These are phyloP conservation scores for Thyatira batis DNA, from an alignment of 2,888 invertebrate genomes.

Conservation along the genomic window DNA sequence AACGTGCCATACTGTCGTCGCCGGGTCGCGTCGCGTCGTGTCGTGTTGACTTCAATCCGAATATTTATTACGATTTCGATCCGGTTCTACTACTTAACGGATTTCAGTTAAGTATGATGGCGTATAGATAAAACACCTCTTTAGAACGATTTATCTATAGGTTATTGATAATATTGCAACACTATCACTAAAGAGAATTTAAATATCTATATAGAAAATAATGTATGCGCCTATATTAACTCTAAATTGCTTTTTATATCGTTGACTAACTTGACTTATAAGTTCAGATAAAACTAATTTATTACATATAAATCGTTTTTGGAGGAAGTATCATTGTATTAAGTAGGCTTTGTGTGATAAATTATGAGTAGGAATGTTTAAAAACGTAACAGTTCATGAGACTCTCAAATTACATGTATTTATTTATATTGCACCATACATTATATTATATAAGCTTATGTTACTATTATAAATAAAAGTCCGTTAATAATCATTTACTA, in stretches of 20 bases:
- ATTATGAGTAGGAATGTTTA: too few species aligned
- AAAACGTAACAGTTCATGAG: too few species aligned
- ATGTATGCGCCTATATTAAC: too few species aligned
- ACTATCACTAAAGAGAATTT: neutral
- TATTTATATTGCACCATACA: too few species aligned
- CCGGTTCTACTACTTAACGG: neutral
- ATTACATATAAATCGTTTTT: too few species aligned
- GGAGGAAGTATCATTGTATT: too few species aligned
- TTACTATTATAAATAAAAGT: neutral
- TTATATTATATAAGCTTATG: neutral
- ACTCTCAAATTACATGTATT: too few species aligned
- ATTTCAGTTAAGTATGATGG: neutral
- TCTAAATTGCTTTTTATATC: too few species aligned
- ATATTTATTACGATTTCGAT: neutral
- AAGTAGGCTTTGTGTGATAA: too few species aligned
- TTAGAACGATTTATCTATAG: neutral
- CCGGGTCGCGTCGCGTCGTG: constrained; percentile 12
- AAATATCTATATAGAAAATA: neutral
- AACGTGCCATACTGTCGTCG: constrained; percentile 31
- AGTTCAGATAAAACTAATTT: constrained; percentile 9
- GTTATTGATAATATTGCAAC: neutral
- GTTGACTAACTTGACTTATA: neutral
- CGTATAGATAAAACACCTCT: neutral
- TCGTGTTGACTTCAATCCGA: neutral
- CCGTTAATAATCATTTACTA: neutral